phyloP scores from a whole-genome alignment of 2,888 invertebrate genomes.

The Parapristionchus giblindavisi region DNA sequence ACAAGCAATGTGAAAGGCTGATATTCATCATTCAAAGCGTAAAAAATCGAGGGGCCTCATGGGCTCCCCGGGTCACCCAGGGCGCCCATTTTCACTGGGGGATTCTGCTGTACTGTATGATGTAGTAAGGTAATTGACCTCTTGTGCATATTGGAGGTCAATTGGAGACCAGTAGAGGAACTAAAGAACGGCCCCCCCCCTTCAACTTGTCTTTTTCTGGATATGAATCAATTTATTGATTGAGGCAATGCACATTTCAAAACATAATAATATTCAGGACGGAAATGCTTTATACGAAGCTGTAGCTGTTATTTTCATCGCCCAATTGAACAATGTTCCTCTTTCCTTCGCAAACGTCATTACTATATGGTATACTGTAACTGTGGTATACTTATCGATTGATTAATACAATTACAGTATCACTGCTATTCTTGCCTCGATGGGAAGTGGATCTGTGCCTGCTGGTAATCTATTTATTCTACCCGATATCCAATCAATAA shows the following conservation, averaged over 20 bases:
- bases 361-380: constrained; percentile 79
- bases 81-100: no score
- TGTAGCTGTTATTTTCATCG: constrained; percentile 84
- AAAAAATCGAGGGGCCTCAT: no score
- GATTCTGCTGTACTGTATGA: no score
- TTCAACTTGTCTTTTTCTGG: no score
- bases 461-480: constrained; percentile 46
- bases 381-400: not conserved
- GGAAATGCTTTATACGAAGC: constrained; percentile 79
- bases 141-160: no score
- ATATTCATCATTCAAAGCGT: no score
- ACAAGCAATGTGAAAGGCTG: no score
- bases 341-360: constrained; percentile 84
- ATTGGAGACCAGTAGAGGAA: not conserved
- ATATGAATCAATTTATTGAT: no score
- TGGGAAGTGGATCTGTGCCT: constrained; percentile 91
- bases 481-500: no score
- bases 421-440: constrained; percentile 93
- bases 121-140: no score
- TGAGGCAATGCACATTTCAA: no score
- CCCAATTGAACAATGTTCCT: constrained; percentile 83
- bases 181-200: not conserved
- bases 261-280: constrained; percentile 38
- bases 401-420: constrained; percentile 78
- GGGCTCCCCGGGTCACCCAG: no score